Conservation (phyloP, 2,888 invertebrate species). For the Pelosia muscerda region DNA sequence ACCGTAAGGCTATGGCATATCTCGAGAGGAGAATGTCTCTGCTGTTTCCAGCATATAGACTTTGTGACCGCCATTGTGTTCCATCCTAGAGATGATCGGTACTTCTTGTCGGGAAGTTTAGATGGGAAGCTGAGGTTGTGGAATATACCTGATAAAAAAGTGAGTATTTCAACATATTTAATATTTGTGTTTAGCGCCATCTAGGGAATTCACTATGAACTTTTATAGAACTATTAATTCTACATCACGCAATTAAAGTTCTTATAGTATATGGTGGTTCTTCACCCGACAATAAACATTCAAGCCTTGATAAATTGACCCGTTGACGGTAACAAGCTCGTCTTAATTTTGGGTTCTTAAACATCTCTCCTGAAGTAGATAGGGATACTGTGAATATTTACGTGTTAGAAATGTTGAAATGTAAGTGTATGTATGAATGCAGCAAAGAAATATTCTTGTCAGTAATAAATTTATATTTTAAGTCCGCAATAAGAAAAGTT, state of each 20-base stretch:
- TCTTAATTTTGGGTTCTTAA: no score
- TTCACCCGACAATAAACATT: no score
- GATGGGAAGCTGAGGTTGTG: conserved; percentile 99
- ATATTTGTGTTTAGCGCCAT: background rate
- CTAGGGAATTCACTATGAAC: background rate
- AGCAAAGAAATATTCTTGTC: no score
- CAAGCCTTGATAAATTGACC: background rate
- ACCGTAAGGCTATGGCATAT: conserved; percentile 99
- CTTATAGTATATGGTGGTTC: background rate
- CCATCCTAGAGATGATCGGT: conserved; percentile 96
- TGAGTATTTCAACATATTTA: conserved; percentile 45
- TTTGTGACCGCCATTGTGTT: conserved; percentile 99
- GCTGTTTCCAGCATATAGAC: conserved; percentile 99
- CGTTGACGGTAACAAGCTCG: background rate
- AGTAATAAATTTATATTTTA: no score
- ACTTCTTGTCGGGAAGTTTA: conserved; percentile 98
- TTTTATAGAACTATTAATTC: background rate
- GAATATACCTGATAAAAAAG: conserved; percentile 99
- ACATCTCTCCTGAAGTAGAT: no score
- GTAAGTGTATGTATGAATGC: no score
- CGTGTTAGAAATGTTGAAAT: no score
- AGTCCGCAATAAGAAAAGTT: no score
- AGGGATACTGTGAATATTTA: no score
- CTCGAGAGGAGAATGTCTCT: conserved; percentile 98
- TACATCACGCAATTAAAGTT: background rate